Conservation (phyloP, 2,888 invertebrate species). For the Phania funesta region DNA sequence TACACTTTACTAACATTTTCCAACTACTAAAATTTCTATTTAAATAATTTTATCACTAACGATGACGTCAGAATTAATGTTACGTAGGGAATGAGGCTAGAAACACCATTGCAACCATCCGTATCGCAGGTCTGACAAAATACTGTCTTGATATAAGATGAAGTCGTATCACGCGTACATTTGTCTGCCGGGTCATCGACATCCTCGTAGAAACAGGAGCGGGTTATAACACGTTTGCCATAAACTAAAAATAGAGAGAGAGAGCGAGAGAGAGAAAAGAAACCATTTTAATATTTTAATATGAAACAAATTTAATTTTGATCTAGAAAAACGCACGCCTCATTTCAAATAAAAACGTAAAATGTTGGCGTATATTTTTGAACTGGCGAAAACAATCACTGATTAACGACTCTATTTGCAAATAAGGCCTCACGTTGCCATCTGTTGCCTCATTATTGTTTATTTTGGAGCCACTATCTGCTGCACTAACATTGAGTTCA, state of each 20-base stretch:
- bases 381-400: no score
- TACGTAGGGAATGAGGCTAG: slow-evolving; percentile 71
- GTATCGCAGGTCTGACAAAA: slow-evolving; percentile 79
- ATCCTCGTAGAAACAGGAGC: slow-evolving; percentile 80
- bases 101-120: slow-evolving; percentile 79
- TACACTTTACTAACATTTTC: background rate
- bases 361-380: no score
- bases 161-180: slow-evolving; percentile 77
- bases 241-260: slow-evolving; percentile 80
- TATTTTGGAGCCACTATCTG: no score
- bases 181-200: slow-evolving; percentile 78
- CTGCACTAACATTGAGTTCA: no score
- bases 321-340: no score
- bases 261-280: no score
- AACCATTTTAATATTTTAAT: background rate
- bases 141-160: slow-evolving; percentile 79
- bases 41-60: slow-evolving; percentile 48
- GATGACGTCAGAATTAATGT: slow-evolving; percentile 70
- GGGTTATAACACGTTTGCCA: slow-evolving; percentile 79
- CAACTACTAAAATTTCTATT: slow-evolving; percentile 45
- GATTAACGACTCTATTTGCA: no score
- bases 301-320: no score
- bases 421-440: no score
- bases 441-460: no score
- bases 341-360: no score